Percentiles rank a stretch among this genome's conserved stretches.
Conservation (phyloP, 2,797 vertebrate species). For the Sparus aurata region DNA sequence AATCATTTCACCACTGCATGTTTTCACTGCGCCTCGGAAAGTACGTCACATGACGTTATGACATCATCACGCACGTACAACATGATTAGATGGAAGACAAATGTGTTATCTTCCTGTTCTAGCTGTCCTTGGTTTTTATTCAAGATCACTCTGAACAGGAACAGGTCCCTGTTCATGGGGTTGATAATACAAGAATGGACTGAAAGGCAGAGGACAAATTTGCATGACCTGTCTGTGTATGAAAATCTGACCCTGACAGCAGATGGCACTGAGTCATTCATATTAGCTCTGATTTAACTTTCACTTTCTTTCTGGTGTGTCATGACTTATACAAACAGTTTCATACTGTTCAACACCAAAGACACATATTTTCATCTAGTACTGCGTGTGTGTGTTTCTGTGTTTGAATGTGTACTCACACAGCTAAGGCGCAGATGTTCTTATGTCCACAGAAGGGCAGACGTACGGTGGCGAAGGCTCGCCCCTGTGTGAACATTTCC, state of each 20-base stretch:
- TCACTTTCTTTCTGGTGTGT: not conserved
- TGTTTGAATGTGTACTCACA: constrained; percentile 85
- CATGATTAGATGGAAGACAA: too few relatives aligned
- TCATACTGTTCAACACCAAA: not conserved
- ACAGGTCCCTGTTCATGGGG: too few relatives aligned
- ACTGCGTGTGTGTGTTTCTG: too few relatives aligned
- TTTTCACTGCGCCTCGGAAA: too few relatives aligned
- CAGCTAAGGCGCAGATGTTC: constrained; percentile 96
- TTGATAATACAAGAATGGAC: not conserved
- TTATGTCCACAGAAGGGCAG: constrained; percentile 98
- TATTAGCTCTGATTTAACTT: not conserved
- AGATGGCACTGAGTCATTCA: not conserved
- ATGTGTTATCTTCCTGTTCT: too few relatives aligned
- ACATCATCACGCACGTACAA: too few relatives aligned
- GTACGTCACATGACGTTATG: too few relatives aligned
- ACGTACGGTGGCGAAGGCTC: constrained; percentile 97
- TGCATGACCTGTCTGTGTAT: not conserved
- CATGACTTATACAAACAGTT: not conserved
- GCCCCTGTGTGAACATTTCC: constrained; percentile 98
- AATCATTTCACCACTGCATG: too few relatives aligned
- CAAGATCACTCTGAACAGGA: too few relatives aligned
- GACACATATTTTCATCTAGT: not conserved
- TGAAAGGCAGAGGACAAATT: not conserved
- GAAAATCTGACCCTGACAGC: not conserved
- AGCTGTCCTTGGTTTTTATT: too few relatives aligned